Percentiles rank a stretch among this genome's conserved stretches.
Evolutionary conservation across 2,888 invertebrate genomes (phyloP).

Genomic region (Cyclophora albipunctata): DNA sequence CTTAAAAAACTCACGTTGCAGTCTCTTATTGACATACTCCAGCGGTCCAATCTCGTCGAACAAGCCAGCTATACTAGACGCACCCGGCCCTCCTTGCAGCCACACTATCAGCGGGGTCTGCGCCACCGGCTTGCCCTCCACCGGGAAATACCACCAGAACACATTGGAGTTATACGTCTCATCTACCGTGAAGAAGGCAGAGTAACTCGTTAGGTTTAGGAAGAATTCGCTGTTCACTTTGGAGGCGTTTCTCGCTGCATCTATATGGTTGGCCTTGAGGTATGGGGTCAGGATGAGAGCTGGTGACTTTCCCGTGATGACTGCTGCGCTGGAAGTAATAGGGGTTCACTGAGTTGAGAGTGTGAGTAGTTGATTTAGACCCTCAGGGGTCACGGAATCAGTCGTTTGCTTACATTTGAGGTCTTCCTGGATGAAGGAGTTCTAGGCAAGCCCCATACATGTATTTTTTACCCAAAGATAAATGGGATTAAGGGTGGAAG

Average conservation of each 20-base stretch:
- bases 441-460: no score
- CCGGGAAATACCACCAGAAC: constrained; percentile 90
- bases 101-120: constrained; percentile 83
- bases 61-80: constrained; percentile 72
- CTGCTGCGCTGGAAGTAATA: constrained; percentile 25
- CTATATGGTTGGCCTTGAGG: constrained; percentile 34
- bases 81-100: constrained; percentile 91
- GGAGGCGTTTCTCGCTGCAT: constrained; percentile 39
- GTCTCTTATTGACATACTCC: constrained; percentile 21
- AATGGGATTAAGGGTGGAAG: no score
- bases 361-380: neutral
- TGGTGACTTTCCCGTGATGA: constrained; percentile 23
- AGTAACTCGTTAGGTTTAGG: constrained; percentile 57
- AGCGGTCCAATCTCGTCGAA: constrained; percentile 63
- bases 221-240: constrained; percentile 42
- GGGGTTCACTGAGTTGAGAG: neutral
- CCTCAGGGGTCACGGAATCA: no score
- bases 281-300: constrained; percentile 44
- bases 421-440: no score
- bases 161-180: constrained; percentile 81
- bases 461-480: no score
- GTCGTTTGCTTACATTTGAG: no score
- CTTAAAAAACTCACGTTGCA: constrained; percentile 40
- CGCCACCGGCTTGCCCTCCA: constrained; percentile 39
- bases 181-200: constrained; percentile 80